Percentiles rank a stretch among this genome's conserved stretches.
Conservation (phyloP, 2,113 vertebrate genomes). For the Cryptotis parvus region DNA sequence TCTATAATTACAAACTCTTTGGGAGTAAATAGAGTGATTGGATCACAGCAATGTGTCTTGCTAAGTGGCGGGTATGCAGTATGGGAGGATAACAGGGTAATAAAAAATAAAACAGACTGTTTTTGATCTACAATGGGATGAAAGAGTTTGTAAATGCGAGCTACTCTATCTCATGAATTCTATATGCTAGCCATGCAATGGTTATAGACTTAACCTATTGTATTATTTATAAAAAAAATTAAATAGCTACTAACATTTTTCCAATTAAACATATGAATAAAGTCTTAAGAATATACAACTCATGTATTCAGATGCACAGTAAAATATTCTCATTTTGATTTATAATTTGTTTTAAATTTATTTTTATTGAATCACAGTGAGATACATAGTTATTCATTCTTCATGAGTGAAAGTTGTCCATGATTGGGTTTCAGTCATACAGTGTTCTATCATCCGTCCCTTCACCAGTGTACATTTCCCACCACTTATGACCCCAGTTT, state of each 20-base stretch:
- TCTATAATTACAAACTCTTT: not conserved
- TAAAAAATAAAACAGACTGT: not conserved
- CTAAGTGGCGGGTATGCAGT: too few relatives aligned
- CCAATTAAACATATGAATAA: not conserved
- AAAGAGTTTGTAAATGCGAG: not conserved
- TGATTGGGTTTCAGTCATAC: too few relatives aligned
- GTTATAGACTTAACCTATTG: not conserved
- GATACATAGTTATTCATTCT: too few relatives aligned
- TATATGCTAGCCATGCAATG: not conserved
- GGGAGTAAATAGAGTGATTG: not conserved
- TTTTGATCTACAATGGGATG: not conserved
- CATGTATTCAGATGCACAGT: not conserved
- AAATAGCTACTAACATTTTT: not conserved
- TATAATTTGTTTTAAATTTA: too few relatives aligned
- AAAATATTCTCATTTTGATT: slow-evolving; percentile 36
- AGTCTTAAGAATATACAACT: not conserved
- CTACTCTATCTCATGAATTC: not conserved
- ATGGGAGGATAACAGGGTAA: not conserved
- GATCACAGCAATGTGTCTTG: not conserved
- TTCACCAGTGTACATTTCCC: too few relatives aligned
- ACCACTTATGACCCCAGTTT: too few relatives aligned
- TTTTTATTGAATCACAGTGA: too few relatives aligned
- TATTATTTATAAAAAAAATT: not conserved
- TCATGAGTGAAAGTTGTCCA: too few relatives aligned
- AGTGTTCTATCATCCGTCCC: too few relatives aligned